phyloP scores from a whole-genome alignment of 1,140 invertebrate species.

The Arion vulgaris region DNA sequence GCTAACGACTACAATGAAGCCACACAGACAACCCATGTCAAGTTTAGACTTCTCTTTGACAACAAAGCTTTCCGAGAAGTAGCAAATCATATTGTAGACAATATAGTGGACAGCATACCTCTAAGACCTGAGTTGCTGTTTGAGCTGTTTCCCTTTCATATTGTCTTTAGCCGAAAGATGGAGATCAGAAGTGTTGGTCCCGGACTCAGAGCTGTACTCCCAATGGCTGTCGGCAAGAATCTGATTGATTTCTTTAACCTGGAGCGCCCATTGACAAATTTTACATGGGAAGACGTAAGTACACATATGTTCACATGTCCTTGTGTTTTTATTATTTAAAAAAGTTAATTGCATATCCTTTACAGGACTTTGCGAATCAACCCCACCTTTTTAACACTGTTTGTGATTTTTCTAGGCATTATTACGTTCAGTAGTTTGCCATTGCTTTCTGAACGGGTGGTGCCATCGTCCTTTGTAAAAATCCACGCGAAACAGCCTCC shows the following conservation, averaged over 20 bases:
- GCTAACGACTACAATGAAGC: slow-evolving; percentile 80
- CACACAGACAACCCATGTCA: slow-evolving; percentile 93
- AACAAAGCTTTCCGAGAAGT: slow-evolving; percentile 81
- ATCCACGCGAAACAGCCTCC: too few species aligned
- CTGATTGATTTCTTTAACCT: slow-evolving; percentile 93
- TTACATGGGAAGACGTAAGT: slow-evolving; percentile 93
- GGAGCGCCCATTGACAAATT: slow-evolving; percentile 89
- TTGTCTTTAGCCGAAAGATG: slow-evolving; percentile 96
- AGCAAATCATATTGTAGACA: slow-evolving; percentile 44
- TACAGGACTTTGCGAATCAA: too few species aligned
- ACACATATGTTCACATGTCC: slow-evolving; percentile 66
- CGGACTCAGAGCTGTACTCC: slow-evolving; percentile 91
- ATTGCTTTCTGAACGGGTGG: too few species aligned
- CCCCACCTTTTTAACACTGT: too few species aligned
- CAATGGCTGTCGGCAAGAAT: slow-evolving; percentile 81
- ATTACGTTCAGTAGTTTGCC: too few species aligned
- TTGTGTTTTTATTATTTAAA: too few species aligned
- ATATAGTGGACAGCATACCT: slow-evolving; percentile 51
- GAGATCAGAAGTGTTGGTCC: slow-evolving; percentile 87
- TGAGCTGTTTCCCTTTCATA: slow-evolving; percentile 97
- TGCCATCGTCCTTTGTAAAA: too few species aligned
- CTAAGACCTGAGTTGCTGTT: slow-evolving; percentile 85
- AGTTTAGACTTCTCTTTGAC: slow-evolving; percentile 94
- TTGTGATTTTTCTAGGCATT: too few species aligned
- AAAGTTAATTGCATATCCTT: too few species aligned